Conservation (phyloP, 2,113 vertebrate genomes). For the Polyodon spathula region DNA sequence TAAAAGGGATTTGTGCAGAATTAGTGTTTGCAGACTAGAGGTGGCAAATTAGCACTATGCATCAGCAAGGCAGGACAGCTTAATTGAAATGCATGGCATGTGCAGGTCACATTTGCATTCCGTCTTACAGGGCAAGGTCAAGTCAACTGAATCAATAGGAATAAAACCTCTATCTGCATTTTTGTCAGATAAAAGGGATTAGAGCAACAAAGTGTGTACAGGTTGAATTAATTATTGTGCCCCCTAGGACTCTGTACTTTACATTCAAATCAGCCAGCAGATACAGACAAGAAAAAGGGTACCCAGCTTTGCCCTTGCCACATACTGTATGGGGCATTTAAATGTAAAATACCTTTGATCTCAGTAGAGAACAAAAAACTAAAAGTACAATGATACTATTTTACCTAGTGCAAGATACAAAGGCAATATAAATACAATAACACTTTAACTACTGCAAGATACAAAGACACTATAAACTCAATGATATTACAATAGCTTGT, state of each 20-base stretch:
- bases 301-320: conserved; percentile 3
- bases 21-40: background rate
- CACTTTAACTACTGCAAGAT: too few relatives aligned
- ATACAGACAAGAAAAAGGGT: background rate
- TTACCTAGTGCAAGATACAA: too few relatives aligned
- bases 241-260: conserved; percentile 2
- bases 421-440: too few relatives aligned
- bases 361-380: too few relatives aligned
- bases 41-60: background rate
- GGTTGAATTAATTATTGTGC: background rate
- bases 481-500: too few relatives aligned
- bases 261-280: conserved; percentile 4
- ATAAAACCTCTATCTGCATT: conserved; percentile 6
- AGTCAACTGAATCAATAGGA: too few relatives aligned
- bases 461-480: too few relatives aligned
- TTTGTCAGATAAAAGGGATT: conserved; percentile 10
- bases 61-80: conserved; percentile 3
- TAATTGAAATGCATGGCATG: background rate
- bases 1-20: background rate
- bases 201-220: background rate
- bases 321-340: background rate
- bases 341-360: background rate
- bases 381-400: too few relatives aligned
- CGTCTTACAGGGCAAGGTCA: background rate
- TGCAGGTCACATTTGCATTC: conserved; percentile 10